Conservation (phyloP, 2,797 vertebrate genomes). For the Leptodactylus fallax region DNA sequence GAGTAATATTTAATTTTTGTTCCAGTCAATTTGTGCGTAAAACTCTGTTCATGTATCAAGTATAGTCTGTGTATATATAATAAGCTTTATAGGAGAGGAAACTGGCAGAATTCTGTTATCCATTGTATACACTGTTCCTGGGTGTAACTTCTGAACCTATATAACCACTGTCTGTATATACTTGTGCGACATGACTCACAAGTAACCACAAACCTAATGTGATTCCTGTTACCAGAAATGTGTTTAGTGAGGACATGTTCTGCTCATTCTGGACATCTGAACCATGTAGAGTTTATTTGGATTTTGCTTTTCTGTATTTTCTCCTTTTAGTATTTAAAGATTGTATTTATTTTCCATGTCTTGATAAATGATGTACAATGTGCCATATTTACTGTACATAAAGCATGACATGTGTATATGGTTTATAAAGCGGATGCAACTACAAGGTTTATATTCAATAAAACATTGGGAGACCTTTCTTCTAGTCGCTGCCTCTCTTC, state of each 20-base stretch:
- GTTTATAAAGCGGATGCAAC: constrained; percentile 78
- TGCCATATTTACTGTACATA: constrained; percentile 76
- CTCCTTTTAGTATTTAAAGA: constrained; percentile 88
- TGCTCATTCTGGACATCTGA: constrained; percentile 66
- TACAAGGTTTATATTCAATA: constrained; percentile 85
- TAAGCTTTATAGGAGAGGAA: too few relatives aligned
- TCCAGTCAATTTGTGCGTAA: too few relatives aligned
- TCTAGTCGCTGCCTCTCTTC: not conserved
- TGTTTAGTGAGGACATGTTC: not conserved
- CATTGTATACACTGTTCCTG: too few relatives aligned
- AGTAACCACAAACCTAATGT: not conserved
- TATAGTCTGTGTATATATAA: too few relatives aligned
- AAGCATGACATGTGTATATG: constrained; percentile 73
- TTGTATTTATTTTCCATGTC: constrained; percentile 91
- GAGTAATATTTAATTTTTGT: too few relatives aligned
- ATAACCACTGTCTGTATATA: too few relatives aligned
- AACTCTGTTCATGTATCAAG: too few relatives aligned
- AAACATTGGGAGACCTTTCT: constrained; percentile 70
- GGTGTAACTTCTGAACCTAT: too few relatives aligned
- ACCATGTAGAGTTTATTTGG: constrained; percentile 73
- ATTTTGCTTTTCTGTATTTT: constrained; percentile 70
- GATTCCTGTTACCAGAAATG: constrained; percentile 21
- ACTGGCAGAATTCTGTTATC: too few relatives aligned
- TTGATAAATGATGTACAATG: constrained; percentile 74
- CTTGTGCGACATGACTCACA: too few relatives aligned